These are phyloP conservation scores for Caenorhabditis briggsae DNA, from an alignment of 1,140 invertebrate genomes.

Conservation along the genomic window DNA sequence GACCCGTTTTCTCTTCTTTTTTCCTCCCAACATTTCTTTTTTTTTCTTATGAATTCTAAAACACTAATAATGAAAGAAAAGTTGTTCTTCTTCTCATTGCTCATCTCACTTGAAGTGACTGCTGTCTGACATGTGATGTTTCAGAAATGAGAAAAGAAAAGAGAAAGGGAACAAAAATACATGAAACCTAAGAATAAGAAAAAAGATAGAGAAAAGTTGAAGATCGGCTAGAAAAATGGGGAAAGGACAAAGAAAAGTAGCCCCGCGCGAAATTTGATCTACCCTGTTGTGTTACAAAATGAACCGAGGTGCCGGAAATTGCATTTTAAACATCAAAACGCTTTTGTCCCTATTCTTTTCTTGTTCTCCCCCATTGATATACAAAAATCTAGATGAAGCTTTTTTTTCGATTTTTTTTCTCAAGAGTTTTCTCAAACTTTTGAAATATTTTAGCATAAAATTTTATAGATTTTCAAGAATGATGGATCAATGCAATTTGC, in stretches of 20 bases:
- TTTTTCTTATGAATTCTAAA: slow-evolving; percentile 9
- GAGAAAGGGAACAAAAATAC: neutral
- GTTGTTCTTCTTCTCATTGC: neutral
- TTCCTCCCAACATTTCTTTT: neutral
- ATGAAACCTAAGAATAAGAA: too few relatives aligned
- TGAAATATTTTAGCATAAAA: too few relatives aligned
- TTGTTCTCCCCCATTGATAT: neutral
- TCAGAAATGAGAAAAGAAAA: neutral
- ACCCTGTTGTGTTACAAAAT: neutral
- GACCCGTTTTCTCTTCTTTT: neutral
- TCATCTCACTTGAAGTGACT: too few relatives aligned
- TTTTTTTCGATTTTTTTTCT: neutral
- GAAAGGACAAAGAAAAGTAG: neutral
- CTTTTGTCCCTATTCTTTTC: too few relatives aligned
- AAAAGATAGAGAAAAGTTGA: too few relatives aligned
- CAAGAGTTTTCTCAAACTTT: too few relatives aligned
- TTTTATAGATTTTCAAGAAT: too few relatives aligned
- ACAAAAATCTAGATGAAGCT: neutral
- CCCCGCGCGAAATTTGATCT: slow-evolving; percentile 51
- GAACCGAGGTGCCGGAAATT: slow-evolving; percentile 17
- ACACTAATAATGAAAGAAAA: neutral
- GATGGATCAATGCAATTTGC: too few relatives aligned
- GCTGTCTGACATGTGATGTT: neutral
- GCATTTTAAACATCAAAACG: slow-evolving; percentile 23
- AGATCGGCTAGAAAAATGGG: too few relatives aligned